Conservation (phyloP, 2,113 vertebrate genomes). For the Oxygymnocypris stewartii region DNA sequence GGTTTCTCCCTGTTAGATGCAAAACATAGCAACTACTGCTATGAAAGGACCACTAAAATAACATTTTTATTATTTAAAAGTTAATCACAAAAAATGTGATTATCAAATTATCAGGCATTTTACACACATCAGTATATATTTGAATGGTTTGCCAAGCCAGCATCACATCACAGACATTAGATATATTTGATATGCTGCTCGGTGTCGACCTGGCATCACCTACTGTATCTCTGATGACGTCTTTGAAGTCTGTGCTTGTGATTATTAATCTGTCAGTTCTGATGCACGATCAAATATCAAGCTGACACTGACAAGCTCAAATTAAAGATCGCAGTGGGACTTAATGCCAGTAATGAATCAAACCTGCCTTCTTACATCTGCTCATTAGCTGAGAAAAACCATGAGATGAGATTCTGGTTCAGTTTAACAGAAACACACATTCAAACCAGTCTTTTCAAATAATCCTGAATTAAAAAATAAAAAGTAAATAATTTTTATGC, state of each 20-base stretch:
- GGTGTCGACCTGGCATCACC: constrained; percentile 7
- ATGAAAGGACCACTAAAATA: too few species aligned
- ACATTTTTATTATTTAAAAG: too few species aligned
- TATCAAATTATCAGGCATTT: neutral
- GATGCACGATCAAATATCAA: constrained; percentile 3
- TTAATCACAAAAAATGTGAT: too few species aligned
- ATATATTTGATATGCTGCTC: neutral
- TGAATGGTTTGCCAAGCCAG: neutral
- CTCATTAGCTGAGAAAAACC: neutral
- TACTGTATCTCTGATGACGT: neutral
- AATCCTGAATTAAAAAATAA: neutral
- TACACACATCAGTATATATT: neutral
- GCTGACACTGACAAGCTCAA: constrained; percentile 30
- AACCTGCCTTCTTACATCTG: neutral
- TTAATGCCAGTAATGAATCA: constrained; percentile 24
- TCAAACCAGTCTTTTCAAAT: too few species aligned
- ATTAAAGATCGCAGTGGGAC: constrained; percentile 27
- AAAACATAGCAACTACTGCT: too few species aligned
- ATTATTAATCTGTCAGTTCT: constrained; percentile 16
- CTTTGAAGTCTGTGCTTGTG: constrained; percentile 5
- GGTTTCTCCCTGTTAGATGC: neutral
- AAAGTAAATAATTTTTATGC: neutral
- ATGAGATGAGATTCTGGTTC: neutral
- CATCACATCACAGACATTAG: neutral
- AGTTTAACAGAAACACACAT: neutral